Evolutionary conservation across 2,888 invertebrate genomes (phyloP).

Genomic region (Rugalucina vietnamica): DNA sequence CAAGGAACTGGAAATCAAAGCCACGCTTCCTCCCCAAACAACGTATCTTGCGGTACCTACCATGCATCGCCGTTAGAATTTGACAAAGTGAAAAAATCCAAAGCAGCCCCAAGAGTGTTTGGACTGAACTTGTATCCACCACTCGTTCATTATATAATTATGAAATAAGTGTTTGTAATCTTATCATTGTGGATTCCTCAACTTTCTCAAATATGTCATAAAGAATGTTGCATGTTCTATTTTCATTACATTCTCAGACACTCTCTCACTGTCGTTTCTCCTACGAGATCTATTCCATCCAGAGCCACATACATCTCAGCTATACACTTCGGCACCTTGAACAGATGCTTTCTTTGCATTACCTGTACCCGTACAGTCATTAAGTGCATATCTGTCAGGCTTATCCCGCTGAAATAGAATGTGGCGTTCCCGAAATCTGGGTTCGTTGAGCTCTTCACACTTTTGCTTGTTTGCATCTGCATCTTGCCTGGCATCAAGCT

Average conservation of each 20-base stretch:
- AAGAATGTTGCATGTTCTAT: too few relatives aligned
- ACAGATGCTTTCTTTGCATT: neutral
- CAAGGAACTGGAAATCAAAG: too few relatives aligned
- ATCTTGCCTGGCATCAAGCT: neutral
- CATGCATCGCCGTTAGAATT: too few relatives aligned
- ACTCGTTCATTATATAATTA: too few relatives aligned
- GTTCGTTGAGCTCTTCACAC: neutral
- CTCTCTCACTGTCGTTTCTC: neutral
- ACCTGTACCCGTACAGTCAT: neutral
- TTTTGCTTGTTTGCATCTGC: neutral
- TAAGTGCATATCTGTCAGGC: neutral
- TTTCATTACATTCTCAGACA: neutral
- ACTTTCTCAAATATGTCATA: too few relatives aligned
- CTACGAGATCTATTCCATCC: neutral
- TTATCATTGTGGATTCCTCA: too few relatives aligned
- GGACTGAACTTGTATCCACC: too few relatives aligned
- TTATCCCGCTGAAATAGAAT: neutral
- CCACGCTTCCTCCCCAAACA: too few relatives aligned
- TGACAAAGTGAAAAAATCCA: too few relatives aligned
- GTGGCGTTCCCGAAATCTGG: neutral
- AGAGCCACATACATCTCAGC: neutral
- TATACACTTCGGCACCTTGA: neutral
- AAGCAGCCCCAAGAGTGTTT: too few relatives aligned
- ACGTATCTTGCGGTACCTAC: too few relatives aligned
- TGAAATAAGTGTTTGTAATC: too few relatives aligned